These are phyloP conservation scores for Tholera decimalis DNA, from an alignment of 2,888 invertebrate genomes.

Conservation along the genomic window DNA sequence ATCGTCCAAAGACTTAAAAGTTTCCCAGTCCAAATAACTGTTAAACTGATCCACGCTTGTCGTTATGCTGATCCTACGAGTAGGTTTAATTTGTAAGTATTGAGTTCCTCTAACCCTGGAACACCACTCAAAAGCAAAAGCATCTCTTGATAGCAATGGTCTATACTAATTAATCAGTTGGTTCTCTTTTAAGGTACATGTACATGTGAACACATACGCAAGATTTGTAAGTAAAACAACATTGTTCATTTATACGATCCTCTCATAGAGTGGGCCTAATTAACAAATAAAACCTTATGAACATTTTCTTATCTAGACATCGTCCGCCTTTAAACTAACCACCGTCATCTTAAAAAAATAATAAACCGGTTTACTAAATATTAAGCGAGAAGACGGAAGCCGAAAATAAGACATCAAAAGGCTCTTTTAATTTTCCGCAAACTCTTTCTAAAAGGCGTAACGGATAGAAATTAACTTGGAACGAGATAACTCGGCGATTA, in stretches of 20 bases:
- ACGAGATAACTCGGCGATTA: constrained; percentile 55
- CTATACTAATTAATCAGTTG: too few species aligned
- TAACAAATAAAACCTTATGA: background rate
- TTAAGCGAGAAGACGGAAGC: constrained; percentile 27
- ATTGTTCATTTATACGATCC: too few species aligned
- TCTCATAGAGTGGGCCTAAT: too few species aligned
- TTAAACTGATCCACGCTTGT: too few species aligned
- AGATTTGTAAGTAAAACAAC: too few species aligned
- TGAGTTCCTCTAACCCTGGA: too few species aligned
- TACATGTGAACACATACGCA: too few species aligned
- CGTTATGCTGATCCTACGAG: too few species aligned
- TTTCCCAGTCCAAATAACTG: too few species aligned
- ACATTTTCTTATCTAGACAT: background rate
- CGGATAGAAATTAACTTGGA: constrained; percentile 55
- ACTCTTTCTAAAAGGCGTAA: constrained; percentile 47
- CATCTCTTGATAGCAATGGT: background rate
- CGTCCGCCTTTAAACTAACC: background rate
- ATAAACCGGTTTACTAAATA: constrained; percentile 47
- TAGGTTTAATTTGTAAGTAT: too few species aligned
- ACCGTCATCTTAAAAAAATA: constrained; percentile 16
- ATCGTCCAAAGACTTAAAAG: too few species aligned
- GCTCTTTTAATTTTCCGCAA: constrained; percentile 39
- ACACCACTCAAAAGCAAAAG: background rate
- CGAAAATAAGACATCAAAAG: constrained; percentile 49
- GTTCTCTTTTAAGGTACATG: too few species aligned